Conservation (phyloP, 2,797 vertebrate genomes). For the Trematomus bernacchii region DNA sequence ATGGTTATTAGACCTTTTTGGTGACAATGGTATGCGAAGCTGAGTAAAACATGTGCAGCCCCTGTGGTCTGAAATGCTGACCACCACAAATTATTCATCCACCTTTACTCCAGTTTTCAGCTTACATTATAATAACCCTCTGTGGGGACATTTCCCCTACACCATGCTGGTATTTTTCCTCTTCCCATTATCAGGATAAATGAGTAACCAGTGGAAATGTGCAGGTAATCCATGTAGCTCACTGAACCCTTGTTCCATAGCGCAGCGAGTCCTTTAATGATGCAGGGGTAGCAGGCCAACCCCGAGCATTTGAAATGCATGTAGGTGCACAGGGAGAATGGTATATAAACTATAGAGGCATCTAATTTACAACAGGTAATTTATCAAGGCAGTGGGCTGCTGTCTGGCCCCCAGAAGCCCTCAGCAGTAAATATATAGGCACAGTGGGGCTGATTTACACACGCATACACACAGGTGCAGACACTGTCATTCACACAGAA, state of each 20-base stretch:
- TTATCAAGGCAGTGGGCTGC: constrained; percentile 67
- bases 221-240: constrained; percentile 33
- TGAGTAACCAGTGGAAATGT: constrained; percentile 26
- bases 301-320: constrained; percentile 42
- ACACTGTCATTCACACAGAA: constrained; percentile 28
- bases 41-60: constrained; percentile 12
- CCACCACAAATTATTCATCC: constrained; percentile 13
- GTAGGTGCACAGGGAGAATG: constrained; percentile 50
- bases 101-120: constrained; percentile 8
- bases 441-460: constrained; percentile 63
- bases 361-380: constrained; percentile 74
- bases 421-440: constrained; percentile 66
- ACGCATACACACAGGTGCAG: constrained; percentile 45
- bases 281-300: constrained; percentile 40
- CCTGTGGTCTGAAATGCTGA: constrained; percentile 5
- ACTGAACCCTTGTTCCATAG: constrained; percentile 34
- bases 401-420: constrained; percentile 61
- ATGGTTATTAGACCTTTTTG: constrained; percentile 2
- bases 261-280: constrained; percentile 57
- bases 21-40: background rate
- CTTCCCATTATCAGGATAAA: constrained; percentile 43
- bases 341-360: constrained; percentile 67
- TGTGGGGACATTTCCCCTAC: constrained; percentile 20
- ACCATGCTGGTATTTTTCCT: constrained; percentile 30
- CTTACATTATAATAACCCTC: constrained; percentile 24